Conservation (phyloP, 2,113 vertebrate species). For the Pelecanoides urinatrix region DNA sequence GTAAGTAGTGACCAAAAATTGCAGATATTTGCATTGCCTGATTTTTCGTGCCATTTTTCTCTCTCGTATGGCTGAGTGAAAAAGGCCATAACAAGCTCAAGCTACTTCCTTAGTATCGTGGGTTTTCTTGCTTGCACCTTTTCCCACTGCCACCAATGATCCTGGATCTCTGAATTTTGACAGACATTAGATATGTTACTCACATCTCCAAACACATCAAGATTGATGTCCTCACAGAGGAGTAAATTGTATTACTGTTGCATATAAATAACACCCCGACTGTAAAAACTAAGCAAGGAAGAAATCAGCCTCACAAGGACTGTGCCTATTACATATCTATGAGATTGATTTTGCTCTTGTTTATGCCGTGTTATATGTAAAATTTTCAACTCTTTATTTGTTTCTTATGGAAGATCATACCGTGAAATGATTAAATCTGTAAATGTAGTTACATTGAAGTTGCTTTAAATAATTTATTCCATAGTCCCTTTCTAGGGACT, state of each 20-base stretch:
- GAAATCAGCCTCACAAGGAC: background rate
- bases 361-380: background rate
- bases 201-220: background rate
- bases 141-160: background rate
- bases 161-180: background rate
- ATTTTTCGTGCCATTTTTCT: background rate
- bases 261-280: background rate
- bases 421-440: background rate
- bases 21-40: background rate
- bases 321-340: background rate
- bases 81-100: background rate
- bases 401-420: background rate
- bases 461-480: background rate
- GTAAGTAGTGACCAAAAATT: background rate
- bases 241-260: background rate
- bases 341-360: background rate
- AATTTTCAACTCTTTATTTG: background rate
- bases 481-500: background rate
- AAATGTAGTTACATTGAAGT: background rate
- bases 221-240: background rate
- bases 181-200: background rate
- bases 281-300: background rate
- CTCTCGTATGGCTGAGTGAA: background rate
- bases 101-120: background rate
- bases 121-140: accelerated